phyloP scores from a whole-genome alignment of 1,140 invertebrate genomes.

The Centruroides vittatus region DNA sequence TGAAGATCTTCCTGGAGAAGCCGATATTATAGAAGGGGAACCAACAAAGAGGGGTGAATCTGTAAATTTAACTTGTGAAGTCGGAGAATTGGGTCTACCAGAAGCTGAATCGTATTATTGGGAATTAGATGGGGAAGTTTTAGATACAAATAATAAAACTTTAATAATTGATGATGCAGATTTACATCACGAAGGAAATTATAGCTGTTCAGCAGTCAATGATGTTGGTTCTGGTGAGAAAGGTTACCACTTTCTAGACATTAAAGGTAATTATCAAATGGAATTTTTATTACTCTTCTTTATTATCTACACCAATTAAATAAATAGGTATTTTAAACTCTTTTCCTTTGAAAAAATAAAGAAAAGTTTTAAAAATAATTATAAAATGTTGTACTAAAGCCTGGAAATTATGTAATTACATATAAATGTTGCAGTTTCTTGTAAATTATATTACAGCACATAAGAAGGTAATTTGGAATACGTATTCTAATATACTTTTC shows the following conservation, averaged over 20 bases:
- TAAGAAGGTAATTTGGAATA: no score
- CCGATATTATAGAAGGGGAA: slow-evolving; percentile 35
- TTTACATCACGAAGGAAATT: slow-evolving; percentile 26
- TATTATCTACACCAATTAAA: no score
- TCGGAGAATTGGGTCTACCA: slow-evolving; percentile 64
- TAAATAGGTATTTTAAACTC: no score
- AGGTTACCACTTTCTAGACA: slow-evolving; percentile 57
- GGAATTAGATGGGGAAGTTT: slow-evolving; percentile 13
- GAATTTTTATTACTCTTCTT: no score
- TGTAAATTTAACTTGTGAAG: slow-evolving; percentile 60
- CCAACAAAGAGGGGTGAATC: slow-evolving; percentile 55
- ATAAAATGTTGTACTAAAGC: no score
- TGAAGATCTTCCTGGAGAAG: slow-evolving; percentile 15
- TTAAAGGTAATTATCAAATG: slow-evolving; percentile 42
- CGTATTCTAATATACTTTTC: no score
- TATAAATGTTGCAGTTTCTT: no score
- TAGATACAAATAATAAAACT: slow-evolving; percentile 12
- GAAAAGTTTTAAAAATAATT: no score
- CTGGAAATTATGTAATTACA: no score
- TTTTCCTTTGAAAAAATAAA: no score
- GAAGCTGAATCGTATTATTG: slow-evolving; percentile 35
- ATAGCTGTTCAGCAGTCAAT: slow-evolving; percentile 69
- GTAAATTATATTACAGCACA: no score
- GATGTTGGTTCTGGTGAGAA: slow-evolving; percentile 59
- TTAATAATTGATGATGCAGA: slow-evolving; percentile 3